Evolutionary conservation across 2,888 invertebrate genomes (phyloP).

Genomic region (Aphidius colemani): DNA sequence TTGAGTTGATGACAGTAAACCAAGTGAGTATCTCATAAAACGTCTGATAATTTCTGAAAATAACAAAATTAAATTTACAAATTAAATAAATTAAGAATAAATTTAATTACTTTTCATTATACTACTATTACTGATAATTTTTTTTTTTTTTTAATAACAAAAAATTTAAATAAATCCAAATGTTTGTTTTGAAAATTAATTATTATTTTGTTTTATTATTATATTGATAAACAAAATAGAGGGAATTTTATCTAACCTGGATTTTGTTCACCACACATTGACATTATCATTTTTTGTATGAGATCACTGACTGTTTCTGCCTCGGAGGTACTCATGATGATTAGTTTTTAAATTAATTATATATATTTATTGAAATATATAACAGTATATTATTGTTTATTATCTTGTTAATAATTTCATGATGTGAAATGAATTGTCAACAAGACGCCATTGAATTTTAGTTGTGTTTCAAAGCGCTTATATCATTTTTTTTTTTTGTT

Average conservation of each 20-base stretch:
- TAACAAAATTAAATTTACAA: slow-evolving; percentile 7
- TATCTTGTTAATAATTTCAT: background rate
- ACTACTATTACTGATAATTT: background rate
- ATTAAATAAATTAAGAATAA: background rate
- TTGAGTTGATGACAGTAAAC: slow-evolving; percentile 51
- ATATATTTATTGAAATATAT: background rate
- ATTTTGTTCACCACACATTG: slow-evolving; percentile 55
- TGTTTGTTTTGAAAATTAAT: background rate
- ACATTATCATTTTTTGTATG: slow-evolving; percentile 53
- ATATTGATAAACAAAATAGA: background rate
- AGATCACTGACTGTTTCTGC: slow-evolving; percentile 53
- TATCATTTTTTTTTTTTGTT: too few relatives aligned
- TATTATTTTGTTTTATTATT: background rate
- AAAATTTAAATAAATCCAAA: background rate
- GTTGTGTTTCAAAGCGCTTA: too few relatives aligned
- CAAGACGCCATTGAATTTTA: too few relatives aligned
- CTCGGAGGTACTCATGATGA: slow-evolving; percentile 47
- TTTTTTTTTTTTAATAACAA: background rate
- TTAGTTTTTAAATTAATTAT: slow-evolving; percentile 31
- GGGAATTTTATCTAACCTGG: slow-evolving; percentile 47
- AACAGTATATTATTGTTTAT: background rate
- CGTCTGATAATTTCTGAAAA: slow-evolving; percentile 47
- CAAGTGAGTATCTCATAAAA: slow-evolving; percentile 50
- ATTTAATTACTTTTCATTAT: slow-evolving; percentile 1
- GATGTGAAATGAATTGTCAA: too few relatives aligned